Conservation (phyloP, 2,888 invertebrate genomes). For the Leptogaster cylindrica region DNA sequence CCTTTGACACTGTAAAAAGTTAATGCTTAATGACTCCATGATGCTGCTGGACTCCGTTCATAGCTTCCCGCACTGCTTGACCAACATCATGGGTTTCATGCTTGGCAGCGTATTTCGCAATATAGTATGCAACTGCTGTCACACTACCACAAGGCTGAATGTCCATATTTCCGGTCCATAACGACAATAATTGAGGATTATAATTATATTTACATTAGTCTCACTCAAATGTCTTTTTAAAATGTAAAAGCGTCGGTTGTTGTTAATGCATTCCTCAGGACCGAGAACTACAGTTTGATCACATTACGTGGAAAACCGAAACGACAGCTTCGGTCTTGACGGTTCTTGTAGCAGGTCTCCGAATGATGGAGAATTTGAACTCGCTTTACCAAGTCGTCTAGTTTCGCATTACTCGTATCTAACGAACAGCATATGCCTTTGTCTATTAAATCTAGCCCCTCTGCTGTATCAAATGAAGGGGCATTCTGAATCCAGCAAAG, state of each 20-base stretch:
- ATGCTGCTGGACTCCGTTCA: too few relatives aligned
- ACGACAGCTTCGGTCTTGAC: slow-evolving; percentile 43
- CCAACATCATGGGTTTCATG: too few relatives aligned
- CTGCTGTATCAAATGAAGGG: slow-evolving; percentile 48
- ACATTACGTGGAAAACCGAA: slow-evolving; percentile 46
- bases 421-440: slow-evolving; percentile 39
- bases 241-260: slow-evolving; percentile 29
- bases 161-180: slow-evolving; percentile 51
- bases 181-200: slow-evolving; percentile 43
- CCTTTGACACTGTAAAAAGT: too few relatives aligned
- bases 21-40: too few relatives aligned
- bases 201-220: too few relatives aligned
- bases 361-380: slow-evolving; percentile 46
- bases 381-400: slow-evolving; percentile 45
- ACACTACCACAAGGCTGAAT: slow-evolving; percentile 52
- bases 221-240: slow-evolving; percentile 47
- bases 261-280: slow-evolving; percentile 44
- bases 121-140: slow-evolving; percentile 49
- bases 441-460: slow-evolving; percentile 43
- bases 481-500: slow-evolving; percentile 27
- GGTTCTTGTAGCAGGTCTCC: slow-evolving; percentile 46
- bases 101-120: slow-evolving; percentile 49
- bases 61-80: too few relatives aligned
- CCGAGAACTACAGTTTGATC: slow-evolving; percentile 39
- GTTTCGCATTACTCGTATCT: slow-evolving; percentile 33